These are phyloP conservation scores for Zophobas atratus DNA, from an alignment of 1,140 invertebrate species.

Conservation along the genomic window DNA sequence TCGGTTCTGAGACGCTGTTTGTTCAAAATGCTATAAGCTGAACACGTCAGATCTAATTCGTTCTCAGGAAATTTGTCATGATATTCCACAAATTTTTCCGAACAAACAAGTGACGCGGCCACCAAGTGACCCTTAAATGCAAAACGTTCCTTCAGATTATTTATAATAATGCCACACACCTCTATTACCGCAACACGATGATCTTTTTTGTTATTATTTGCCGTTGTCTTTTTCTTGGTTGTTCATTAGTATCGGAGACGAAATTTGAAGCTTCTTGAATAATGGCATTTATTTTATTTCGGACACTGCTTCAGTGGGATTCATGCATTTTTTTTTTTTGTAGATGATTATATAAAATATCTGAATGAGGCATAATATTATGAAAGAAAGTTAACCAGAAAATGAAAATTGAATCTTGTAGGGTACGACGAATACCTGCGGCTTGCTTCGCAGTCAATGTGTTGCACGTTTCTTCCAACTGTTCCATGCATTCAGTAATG, in stretches of 20 bases:
- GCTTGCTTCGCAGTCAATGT: too few relatives aligned
- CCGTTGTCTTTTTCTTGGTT: conserved; percentile 19
- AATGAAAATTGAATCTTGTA: too few relatives aligned
- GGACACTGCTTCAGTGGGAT: neutral
- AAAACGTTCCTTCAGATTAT: conserved; percentile 28
- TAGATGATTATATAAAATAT: neutral
- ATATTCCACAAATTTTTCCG: conserved; percentile 25
- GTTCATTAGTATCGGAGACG: neutral
- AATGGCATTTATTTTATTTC: neutral
- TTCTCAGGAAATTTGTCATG: conserved; percentile 20
- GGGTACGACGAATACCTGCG: too few relatives aligned
- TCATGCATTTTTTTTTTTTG: neutral
- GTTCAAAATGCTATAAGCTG: conserved; percentile 7
- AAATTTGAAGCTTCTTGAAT: conserved; percentile 6
- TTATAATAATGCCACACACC: conserved; percentile 38
- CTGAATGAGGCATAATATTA: neutral
- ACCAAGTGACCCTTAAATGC: conserved; percentile 22
- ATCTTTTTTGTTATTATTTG: neutral
- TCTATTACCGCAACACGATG: conserved; percentile 7
- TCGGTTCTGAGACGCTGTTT: conserved; percentile 47
- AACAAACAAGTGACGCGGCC: conserved; percentile 17
- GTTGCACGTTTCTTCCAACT: too few relatives aligned
- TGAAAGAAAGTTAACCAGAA: too few relatives aligned
- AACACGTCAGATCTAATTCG: conserved; percentile 8
- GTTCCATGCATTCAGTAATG: too few relatives aligned